Evolutionary conservation across 2,888 invertebrate genomes (phyloP).

Genomic region (Microchrysa polita): DNA sequence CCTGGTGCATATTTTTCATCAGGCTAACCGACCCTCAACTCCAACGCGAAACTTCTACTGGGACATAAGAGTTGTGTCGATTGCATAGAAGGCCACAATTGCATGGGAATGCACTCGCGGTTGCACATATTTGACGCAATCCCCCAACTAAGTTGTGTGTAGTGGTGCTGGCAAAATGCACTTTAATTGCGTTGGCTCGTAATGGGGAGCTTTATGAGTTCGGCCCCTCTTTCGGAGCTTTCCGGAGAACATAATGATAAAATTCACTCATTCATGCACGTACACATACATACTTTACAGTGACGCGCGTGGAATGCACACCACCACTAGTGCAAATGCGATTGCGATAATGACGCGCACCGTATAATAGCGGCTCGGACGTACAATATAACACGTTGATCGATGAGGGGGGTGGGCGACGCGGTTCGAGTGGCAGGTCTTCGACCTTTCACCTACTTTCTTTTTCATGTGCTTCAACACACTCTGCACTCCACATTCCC

Average conservation of each 20-base stretch:
- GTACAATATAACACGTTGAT: not conserved
- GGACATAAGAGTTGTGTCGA: not conserved
- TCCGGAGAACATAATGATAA: no score
- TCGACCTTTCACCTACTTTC: conserved; percentile 52
- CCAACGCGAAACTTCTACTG: no score
- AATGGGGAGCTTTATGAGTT: no score
- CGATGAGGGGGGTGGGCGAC: not conserved
- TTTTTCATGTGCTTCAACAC: conserved; percentile 42
- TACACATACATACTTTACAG: conserved; percentile 5
- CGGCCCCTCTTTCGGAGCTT: no score
- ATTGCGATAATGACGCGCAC: conserved; percentile 32
- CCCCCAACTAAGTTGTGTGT: no score
- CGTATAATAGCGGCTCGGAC: not conserved
- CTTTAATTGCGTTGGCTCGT: no score
- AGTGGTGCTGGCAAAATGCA: no score
- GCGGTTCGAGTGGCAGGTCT: conserved; percentile 49
- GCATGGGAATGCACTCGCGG: not conserved
- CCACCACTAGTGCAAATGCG: not conserved
- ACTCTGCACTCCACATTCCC: conserved; percentile 10
- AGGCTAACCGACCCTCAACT: no score
- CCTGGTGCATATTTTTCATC: no score
- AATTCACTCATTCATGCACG: not conserved
- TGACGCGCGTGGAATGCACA: conserved; percentile 38
- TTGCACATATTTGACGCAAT: no score
- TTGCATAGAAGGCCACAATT: conserved; percentile 25